phyloP scores from a whole-genome alignment of 2,888 invertebrate genomes.

The Drosophila lacicola region DNA sequence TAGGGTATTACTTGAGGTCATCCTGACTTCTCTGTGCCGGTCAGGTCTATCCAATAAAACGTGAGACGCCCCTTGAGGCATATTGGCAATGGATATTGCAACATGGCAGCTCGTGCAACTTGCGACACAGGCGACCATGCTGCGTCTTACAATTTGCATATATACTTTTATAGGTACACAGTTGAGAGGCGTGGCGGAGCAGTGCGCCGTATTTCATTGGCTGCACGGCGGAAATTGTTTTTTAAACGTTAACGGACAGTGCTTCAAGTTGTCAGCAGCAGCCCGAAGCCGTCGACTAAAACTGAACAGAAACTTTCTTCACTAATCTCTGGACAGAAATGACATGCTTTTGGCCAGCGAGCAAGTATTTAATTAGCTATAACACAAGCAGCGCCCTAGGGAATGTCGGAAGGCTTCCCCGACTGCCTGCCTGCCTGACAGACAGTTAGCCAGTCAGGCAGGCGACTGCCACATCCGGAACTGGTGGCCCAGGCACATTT shows the following conservation, averaged over 20 bases:
- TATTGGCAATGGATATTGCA: slow-evolving; percentile 26
- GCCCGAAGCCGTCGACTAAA: slow-evolving; percentile 23
- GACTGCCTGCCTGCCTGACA: slow-evolving; percentile 20
- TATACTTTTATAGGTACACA: slow-evolving; percentile 9
- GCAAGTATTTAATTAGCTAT: slow-evolving; percentile 76
- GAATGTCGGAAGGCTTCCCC: slow-evolving; percentile 7
- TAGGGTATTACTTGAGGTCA: not conserved
- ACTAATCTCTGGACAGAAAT: slow-evolving; percentile 52
- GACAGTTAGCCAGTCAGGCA: slow-evolving; percentile 31
- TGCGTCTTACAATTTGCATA: slow-evolving; percentile 27
- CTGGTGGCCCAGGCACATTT: slow-evolving; percentile 27
- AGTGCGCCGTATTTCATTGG: slow-evolving; percentile 4
- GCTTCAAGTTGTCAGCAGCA: slow-evolving; percentile 45
- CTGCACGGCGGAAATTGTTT: slow-evolving; percentile 58
- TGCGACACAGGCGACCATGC: slow-evolving; percentile 12
- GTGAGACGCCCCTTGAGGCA: slow-evolving; percentile 3
- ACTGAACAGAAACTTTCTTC: slow-evolving; percentile 42
- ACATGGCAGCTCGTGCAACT: slow-evolving; percentile 9
- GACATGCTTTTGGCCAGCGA: slow-evolving; percentile 57
- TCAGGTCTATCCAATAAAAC: slow-evolving; percentile 14
- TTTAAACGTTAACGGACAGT: slow-evolving; percentile 43
- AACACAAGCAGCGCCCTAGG: slow-evolving; percentile 54
- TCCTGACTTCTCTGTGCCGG: slow-evolving; percentile 13
- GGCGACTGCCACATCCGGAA: slow-evolving; percentile 51
- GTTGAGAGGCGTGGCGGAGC: not conserved